Percentiles rank a stretch among this genome's conserved stretches.
These are phyloP conservation scores for Perdita meconis DNA, from an alignment of 2,888 invertebrate genomes.

Conservation along the genomic window DNA sequence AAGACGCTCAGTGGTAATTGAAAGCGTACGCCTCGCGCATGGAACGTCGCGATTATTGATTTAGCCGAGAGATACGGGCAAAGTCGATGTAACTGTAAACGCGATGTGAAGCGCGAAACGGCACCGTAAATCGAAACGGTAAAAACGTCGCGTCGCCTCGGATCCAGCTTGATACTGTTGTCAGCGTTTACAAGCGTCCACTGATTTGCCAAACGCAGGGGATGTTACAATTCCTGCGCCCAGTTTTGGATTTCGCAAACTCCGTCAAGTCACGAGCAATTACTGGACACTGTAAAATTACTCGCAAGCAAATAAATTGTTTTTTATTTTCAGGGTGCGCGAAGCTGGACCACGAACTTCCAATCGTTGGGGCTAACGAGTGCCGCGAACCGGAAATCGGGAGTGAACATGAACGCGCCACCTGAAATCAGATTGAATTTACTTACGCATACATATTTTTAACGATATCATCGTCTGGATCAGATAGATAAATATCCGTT, in stretches of 20 bases:
- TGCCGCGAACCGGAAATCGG: constrained; percentile 17
- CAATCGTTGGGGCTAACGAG: constrained; percentile 19
- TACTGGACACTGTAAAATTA: not conserved
- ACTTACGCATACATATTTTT: constrained; percentile 35
- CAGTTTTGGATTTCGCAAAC: not conserved
- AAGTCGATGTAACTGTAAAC: constrained; percentile 20
- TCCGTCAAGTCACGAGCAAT: not conserved
- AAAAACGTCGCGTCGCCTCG: constrained; percentile 1
- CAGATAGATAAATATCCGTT: constrained; percentile 39
- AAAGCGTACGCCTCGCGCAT: constrained; percentile 15
- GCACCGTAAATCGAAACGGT: constrained; percentile 4
- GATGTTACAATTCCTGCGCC: not conserved
- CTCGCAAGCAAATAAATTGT: constrained; percentile 9
- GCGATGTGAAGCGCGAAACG: not conserved
- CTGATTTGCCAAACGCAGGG: not conserved
- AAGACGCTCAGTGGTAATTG: constrained; percentile 26
- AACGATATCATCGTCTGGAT: constrained; percentile 28
- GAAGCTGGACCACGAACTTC: not conserved
- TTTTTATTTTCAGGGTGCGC: constrained; percentile 13
- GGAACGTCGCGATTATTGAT: constrained; percentile 27
- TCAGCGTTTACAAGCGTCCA: not conserved
- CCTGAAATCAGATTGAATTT: constrained; percentile 38
- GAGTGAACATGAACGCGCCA: constrained; percentile 39
- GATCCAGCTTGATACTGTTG: not conserved
- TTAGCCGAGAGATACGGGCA: constrained; percentile 7